phyloP scores from a whole-genome alignment of 1,140 invertebrate species.

The Aphidius gifuensis region DNA sequence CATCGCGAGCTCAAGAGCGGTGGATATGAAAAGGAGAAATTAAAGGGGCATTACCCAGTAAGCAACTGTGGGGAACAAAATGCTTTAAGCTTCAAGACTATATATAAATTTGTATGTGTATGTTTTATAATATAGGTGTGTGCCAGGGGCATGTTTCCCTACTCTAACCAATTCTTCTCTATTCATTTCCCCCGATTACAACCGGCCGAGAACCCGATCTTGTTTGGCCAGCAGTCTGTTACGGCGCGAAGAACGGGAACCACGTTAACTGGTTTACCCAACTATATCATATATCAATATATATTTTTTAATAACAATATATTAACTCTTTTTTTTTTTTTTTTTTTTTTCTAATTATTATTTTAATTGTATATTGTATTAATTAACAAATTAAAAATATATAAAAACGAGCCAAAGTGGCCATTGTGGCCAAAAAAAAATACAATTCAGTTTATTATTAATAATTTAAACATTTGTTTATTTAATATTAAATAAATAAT shows the following conservation, averaged over 20 bases:
- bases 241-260: conserved; percentile 54
- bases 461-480: no score
- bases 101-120: not conserved
- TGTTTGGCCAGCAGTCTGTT: conserved; percentile 51
- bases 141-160: conserved; percentile 12
- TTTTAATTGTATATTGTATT: no score
- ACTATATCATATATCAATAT: not conserved
- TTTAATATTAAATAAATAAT: no score
- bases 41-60: not conserved
- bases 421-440: conserved; percentile 6
- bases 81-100: no score
- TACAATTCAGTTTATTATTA: not conserved
- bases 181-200: conserved; percentile 26
- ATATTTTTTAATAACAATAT: not conserved
- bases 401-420: not conserved
- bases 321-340: not conserved
- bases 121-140: not conserved
- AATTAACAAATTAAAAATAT: not conserved
- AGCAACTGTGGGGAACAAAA: not conserved
- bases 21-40: conserved; percentile 4
- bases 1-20: conserved; percentile 6
- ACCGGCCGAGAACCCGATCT: conserved; percentile 35
- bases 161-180: conserved; percentile 16
- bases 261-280: conserved; percentile 48
- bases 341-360: no score